Evolutionary conservation across 2,888 invertebrate species (phyloP), one percentile per base, ranked within the genome.

Genomic region (Pyrrhosoma nymphula): DNA sequence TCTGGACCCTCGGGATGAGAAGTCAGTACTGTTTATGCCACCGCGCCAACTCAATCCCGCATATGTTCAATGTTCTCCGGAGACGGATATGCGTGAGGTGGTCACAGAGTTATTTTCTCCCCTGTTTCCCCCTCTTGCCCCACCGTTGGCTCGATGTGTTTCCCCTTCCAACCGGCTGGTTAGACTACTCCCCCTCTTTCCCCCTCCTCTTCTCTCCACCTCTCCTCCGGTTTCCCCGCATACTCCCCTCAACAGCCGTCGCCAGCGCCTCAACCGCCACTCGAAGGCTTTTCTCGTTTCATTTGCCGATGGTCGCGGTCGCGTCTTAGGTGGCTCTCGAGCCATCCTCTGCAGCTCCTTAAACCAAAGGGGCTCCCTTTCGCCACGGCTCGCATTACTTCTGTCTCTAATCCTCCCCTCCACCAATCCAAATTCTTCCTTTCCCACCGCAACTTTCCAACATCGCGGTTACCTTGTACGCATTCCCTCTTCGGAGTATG

Each of bases 291-390:
- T 69, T 82, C 60, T n/a, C 91, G 91, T 91, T 91, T 91, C 91
- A 91, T 91, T 91, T 60, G 30, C 91, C 91, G 60, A 60, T 91
- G 91, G 60, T 91, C 91, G 63, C 63, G 91, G 91, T 63, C 63
- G 56, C 91, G 91, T 91, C 39, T 30, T 63, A 91, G 91, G 91
- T 91, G 91, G 91, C 91, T 91, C 63, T 39, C 39, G 39, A 56
- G 56, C 90, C 90, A 56, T 56, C 90, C 56, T 26, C 90, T 20
- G 55, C 35, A n/a, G 23, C 35, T 56, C 56, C 89, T 88, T 55
- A n/a, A 3, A 14, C 14, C 23, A 47, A 8, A 8, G 82, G 35
- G 82, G 82, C 89, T 89, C 89, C 47, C 23, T 47, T 56, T 88
- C 88, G 20, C 39, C 39, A 88, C 23, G 3, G 39, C 47, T 47